These are phyloP conservation scores for Synergus japonicus DNA, from an alignment of 2,888 invertebrate species.

Conservation along the genomic window DNA sequence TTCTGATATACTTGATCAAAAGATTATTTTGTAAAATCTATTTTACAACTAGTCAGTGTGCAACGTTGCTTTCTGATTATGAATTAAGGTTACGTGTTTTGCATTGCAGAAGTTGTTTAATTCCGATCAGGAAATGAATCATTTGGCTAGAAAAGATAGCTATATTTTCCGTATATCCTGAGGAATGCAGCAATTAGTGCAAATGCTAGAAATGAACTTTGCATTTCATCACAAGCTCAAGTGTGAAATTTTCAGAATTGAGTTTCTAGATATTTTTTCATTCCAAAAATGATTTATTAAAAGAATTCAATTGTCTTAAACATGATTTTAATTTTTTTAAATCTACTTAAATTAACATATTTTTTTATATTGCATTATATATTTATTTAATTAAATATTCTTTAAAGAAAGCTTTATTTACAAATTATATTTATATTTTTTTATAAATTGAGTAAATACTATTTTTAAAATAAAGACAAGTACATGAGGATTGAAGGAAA, in stretches of 20 bases:
- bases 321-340: too few species aligned
- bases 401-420: neutral
- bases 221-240: neutral
- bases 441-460: neutral
- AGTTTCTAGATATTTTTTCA: neutral
- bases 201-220: neutral
- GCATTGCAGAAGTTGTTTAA: slow-evolving; percentile 7
- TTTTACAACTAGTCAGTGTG: neutral
- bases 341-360: too few species aligned
- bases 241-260: neutral
- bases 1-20: neutral
- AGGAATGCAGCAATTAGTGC: too few species aligned
- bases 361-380: neutral
- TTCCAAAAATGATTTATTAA: neutral
- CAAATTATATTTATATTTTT: neutral
- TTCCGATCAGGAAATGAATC: slow-evolving; percentile 37
- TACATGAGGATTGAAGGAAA: neutral
- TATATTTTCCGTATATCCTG: neutral
- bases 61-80: neutral
- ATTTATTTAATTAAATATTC: too few species aligned
- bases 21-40: neutral
- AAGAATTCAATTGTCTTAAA: too few species aligned
- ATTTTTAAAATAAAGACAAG: neutral
- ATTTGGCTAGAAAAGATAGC: neutral
- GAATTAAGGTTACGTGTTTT: slow-evolving; percentile 17